Percentiles rank a stretch among this genome's conserved stretches.
Evolutionary conservation across 1,140 invertebrate genomes (phyloP).

Genomic region (Heliothis subflexa): DNA sequence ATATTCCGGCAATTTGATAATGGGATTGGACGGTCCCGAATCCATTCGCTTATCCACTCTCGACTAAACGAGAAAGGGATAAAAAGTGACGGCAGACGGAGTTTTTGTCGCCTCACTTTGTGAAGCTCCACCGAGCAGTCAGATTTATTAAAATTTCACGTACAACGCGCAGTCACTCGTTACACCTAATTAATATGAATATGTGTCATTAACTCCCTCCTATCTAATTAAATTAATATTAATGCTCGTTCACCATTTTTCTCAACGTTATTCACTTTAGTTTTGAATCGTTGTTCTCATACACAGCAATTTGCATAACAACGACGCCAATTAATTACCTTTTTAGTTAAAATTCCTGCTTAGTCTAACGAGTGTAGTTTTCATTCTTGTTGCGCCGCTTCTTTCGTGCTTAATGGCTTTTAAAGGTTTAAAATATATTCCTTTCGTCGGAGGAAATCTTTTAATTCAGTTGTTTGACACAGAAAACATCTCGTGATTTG

Average conservation of each 20-base stretch:
- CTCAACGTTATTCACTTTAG: slow-evolving; percentile 23
- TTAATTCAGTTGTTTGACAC: slow-evolving; percentile 38
- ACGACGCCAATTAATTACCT: slow-evolving; percentile 38
- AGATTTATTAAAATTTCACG: slow-evolving; percentile 37
- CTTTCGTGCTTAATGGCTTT: slow-evolving; percentile 18
- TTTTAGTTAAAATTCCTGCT: slow-evolving; percentile 40
- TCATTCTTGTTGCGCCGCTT: slow-evolving; percentile 8
- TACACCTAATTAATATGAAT: slow-evolving; percentile 67
- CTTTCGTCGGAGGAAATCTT: slow-evolving; percentile 11
- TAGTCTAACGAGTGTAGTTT: slow-evolving; percentile 30
- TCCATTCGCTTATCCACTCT: slow-evolving; percentile 39
- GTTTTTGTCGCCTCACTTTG: slow-evolving; percentile 29
- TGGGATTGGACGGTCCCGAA: slow-evolving; percentile 29
- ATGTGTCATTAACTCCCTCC: slow-evolving; percentile 44
- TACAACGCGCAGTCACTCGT: slow-evolving; percentile 51
- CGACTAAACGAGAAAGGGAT: slow-evolving; percentile 25
- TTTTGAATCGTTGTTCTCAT: slow-evolving; percentile 29
- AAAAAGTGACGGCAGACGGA: slow-evolving; percentile 30
- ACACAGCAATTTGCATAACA: slow-evolving; percentile 44
- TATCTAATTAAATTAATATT: slow-evolving; percentile 51
- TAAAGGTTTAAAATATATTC: slow-evolving; percentile 33
- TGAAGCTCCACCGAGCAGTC: not conserved
- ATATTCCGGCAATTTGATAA: slow-evolving; percentile 37
- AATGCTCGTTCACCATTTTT: slow-evolving; percentile 13
- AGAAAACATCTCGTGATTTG: slow-evolving; percentile 43